These are phyloP conservation scores for Parotocinclus haroldoi DNA, from an alignment of 2,797 vertebrate genomes.

Conservation along the genomic window DNA sequence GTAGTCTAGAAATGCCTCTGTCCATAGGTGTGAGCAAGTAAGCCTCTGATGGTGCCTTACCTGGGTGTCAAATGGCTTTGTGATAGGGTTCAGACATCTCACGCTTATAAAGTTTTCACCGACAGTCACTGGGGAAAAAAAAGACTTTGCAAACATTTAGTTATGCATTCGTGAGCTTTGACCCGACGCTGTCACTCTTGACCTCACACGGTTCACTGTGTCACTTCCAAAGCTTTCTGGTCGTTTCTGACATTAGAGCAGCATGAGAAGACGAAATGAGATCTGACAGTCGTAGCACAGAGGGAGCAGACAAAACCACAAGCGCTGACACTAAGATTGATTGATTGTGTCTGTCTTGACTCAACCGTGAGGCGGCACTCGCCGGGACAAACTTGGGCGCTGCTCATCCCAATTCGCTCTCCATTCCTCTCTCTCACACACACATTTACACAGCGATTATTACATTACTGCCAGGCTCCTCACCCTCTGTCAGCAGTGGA, in stretches of 20 bases:
- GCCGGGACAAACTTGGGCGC: constrained; percentile 30
- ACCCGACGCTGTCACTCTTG: constrained; percentile 8
- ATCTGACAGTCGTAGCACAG: constrained; percentile 41
- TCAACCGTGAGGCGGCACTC: constrained; percentile 28
- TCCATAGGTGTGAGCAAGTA: no score
- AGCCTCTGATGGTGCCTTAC: no score
- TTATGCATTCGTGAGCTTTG: constrained; percentile 3
- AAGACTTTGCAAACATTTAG: neutral
- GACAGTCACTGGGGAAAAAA: no score
- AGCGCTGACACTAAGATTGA: constrained; percentile 49
- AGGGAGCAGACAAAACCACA: constrained; percentile 45
- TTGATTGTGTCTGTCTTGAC: constrained; percentile 50
- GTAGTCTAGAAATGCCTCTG: no score
- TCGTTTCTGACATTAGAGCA: constrained; percentile 12
- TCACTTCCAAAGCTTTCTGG: constrained; percentile 23
- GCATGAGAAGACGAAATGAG: constrained; percentile 34
- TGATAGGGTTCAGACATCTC: no score
- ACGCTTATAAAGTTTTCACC: no score
- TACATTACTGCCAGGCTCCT: constrained; percentile 40
- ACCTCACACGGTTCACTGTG: constrained; percentile 27
- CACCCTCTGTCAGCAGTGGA: constrained; percentile 40
- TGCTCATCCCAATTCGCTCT: constrained; percentile 20
- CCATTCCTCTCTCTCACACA: constrained; percentile 11
- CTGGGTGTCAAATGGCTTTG: no score
- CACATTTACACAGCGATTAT: constrained; percentile 34